Percentiles rank a stretch among this genome's conserved stretches.
phyloP scores from a whole-genome alignment of 1,140 invertebrate genomes.

The Papilio machaon region DNA sequence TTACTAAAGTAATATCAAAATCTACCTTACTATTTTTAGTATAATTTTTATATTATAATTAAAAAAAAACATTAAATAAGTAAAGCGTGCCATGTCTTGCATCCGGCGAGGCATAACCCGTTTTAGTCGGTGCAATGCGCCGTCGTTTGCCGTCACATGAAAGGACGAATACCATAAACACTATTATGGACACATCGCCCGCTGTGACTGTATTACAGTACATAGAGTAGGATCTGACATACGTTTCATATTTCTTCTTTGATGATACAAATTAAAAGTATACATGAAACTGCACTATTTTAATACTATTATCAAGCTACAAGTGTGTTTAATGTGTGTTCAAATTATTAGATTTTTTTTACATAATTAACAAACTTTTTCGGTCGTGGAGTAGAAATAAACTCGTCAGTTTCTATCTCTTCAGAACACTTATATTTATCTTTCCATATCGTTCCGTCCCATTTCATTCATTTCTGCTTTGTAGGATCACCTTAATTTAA shows the following conservation, averaged over 20 bases:
- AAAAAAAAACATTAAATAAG: neutral
- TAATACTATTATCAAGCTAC: too few species aligned
- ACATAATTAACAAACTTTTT: too few species aligned
- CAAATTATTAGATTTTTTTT: too few species aligned
- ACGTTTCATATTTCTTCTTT: neutral
- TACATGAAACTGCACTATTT: too few species aligned
- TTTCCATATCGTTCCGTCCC: too few species aligned
- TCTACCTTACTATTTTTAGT: neutral
- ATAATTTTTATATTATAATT: neutral
- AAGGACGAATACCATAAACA: slow-evolving; percentile 32
- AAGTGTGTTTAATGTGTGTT: too few species aligned
- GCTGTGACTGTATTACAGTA: neutral
- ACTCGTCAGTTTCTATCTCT: too few species aligned
- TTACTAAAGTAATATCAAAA: too few species aligned
- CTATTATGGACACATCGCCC: neutral
- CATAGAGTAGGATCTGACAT: neutral
- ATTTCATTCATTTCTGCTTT: too few species aligned
- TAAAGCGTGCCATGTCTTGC: neutral
- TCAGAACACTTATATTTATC: too few species aligned
- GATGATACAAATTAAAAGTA: too few species aligned
- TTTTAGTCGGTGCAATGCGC: slow-evolving; percentile 14
- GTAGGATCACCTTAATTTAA: neutral
- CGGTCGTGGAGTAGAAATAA: too few species aligned
- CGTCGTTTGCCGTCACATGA: slow-evolving; percentile 32
- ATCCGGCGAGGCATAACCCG: slow-evolving; percentile 22